Base-by-base conservation (phyloP, 2,888 invertebrate genomes). In the Phyto melanocephala region DNA sequence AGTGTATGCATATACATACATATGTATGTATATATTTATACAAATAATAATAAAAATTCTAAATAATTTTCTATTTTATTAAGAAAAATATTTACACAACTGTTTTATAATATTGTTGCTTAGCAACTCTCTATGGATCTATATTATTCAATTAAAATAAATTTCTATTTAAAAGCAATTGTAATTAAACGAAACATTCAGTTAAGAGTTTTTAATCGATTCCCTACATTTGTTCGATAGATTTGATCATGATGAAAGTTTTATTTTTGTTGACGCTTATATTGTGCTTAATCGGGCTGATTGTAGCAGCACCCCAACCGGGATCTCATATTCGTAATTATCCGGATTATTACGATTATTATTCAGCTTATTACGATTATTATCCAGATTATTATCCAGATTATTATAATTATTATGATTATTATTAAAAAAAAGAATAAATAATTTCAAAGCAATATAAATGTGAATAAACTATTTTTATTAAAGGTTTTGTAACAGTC, bases 51-150 rank as follows among this genome's bases (percentile, higher is more conserved):
- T 0, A n/a, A 5, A n/a, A n/a, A n/a, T n/a, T n/a, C n/a, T n/a
- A n/a, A n/a, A n/a, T n/a, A n/a, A n/a, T n/a, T n/a, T n/a, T n/a
- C n/a, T n/a, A n/a, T n/a, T n/a, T n/a, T n/a, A n/a, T n/a, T n/a
- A n/a, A n/a, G n/a, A n/a, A n/a, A 4, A 4, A 17, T 72, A 62
- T 72, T 72, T 72, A 28, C 24, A 15, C 62, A 72, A n/a, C 28
- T 72, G 62, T 15, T 50, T 58, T 28, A n/a, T n/a, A n/a, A n/a
- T n/a, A n/a, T n/a, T n/a, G n/a, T n/a, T n/a, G n/a, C n/a, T n/a
- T n/a, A n/a, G n/a, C n/a, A n/a, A n/a, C n/a, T n/a, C n/a, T 17
- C 10, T 22, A 17, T 5, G 22, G 37, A 11, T 13, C 17, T 24
- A 15, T 4, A 7, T 37, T 13, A 1, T 17, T 50, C 24, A 35